Percentiles rank a stretch among this genome's conserved stretches.
Conservation (phyloP, 2,888 invertebrate species). For the Anarsia innoxiella region DNA sequence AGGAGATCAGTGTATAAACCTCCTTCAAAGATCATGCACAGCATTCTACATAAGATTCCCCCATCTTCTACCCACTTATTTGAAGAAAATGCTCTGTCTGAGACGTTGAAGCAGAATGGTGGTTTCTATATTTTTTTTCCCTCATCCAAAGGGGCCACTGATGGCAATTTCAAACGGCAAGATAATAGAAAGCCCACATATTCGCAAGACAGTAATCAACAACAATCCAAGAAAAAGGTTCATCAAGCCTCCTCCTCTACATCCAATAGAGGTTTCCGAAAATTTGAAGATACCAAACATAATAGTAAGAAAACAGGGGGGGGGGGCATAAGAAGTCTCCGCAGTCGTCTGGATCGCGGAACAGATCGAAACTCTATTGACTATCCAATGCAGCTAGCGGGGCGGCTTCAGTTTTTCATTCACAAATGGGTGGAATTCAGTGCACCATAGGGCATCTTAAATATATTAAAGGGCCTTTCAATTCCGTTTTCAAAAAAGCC, state of each 20-base stretch:
- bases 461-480: constrained; percentile 1
- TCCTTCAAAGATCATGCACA: background rate
- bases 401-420: constrained; percentile 6
- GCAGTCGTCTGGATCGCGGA: background rate
- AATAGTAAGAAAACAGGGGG: constrained; percentile 1
- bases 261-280: background rate
- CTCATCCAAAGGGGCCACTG: background rate
- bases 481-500: constrained; percentile 2
- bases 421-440: constrained; percentile 4
- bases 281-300: constrained; percentile 1
- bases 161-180: background rate
- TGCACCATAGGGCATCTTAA: constrained; percentile 2
- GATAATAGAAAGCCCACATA: background rate
- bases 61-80: background rate
- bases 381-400: constrained; percentile 1
- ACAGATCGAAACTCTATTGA: background rate
- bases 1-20: background rate
- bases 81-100: background rate
- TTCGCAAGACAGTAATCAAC: background rate
- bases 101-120: background rate
- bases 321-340: background rate
- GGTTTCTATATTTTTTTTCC: background rate
- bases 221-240: background rate
- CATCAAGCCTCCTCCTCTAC: background rate
- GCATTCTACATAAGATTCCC: background rate